Evolutionary conservation across 2,797 vertebrate genomes (phyloP).

Genomic region (Enteromius thamalakanensis): DNA sequence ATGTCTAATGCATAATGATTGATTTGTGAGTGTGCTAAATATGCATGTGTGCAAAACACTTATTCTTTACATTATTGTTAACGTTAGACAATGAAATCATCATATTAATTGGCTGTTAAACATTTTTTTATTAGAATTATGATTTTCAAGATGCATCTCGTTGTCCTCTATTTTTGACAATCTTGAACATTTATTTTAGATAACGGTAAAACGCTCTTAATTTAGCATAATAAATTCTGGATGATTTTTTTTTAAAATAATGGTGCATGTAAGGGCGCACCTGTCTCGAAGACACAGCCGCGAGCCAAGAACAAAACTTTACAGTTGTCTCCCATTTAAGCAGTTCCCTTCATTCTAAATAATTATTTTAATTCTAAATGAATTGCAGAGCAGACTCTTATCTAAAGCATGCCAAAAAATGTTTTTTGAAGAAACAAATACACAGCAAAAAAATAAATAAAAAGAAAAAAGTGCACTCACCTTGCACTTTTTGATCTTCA

Average conservation of each 20-base stretch:
- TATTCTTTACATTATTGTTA: neutral
- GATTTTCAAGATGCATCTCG: neutral
- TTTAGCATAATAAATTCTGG: neutral
- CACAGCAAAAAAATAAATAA: neutral
- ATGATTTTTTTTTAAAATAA: neutral
- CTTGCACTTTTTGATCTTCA: conserved; percentile 95
- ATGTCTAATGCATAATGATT: conserved; percentile 6
- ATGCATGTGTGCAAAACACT: neutral
- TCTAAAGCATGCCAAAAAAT: neutral
- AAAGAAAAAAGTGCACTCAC: conserved; percentile 78
- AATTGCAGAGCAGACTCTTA: neutral
- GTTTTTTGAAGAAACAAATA: neutral
- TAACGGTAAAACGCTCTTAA: neutral
- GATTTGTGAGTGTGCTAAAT: neutral
- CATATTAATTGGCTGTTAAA: neutral
- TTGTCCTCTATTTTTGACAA: conserved; percentile 5
- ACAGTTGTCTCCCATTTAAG: conserved; percentile 21
- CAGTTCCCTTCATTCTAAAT: neutral
- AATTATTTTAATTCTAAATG: neutral
- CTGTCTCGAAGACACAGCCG: conserved; percentile 50
- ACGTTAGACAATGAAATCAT: neutral
- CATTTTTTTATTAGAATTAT: neutral
- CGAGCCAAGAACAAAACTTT: conserved; percentile 54
- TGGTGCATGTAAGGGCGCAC: conserved; percentile 49
- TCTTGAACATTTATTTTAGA: neutral